A percentile compares a stretch with the other conserved stretches of the same genome.
phyloP scores from a whole-genome alignment of 2,797 vertebrate genomes.

The Pyrrhura leucotis region DNA sequence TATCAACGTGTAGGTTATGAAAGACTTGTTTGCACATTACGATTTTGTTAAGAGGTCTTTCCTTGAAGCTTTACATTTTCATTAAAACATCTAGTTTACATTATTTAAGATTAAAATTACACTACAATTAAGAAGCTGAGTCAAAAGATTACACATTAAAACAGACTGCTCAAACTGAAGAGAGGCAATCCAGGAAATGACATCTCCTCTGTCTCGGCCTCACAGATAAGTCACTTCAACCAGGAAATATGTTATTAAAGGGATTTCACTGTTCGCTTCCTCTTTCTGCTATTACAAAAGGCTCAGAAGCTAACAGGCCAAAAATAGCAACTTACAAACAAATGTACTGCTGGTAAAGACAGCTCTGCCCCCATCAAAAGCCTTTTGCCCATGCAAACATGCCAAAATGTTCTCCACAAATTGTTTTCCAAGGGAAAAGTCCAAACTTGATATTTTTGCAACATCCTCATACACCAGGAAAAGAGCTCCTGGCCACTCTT shows the following conservation, averaged over 20 bases:
- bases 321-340: slow-evolving; percentile 60
- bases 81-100: background rate
- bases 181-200: slow-evolving; percentile 85
- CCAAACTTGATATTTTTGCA: background rate
- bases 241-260: slow-evolving; percentile 80
- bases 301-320: slow-evolving; percentile 21
- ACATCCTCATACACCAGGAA: background rate
- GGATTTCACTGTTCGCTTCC: slow-evolving; percentile 83
- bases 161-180: slow-evolving; percentile 49
- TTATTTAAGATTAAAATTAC: background rate
- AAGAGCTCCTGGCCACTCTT: background rate
- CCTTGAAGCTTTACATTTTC: background rate
- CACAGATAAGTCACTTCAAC: slow-evolving; percentile 78
- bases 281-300: slow-evolving; percentile 64
- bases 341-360: background rate
- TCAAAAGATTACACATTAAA: background rate
- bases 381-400: background rate
- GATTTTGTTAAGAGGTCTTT: background rate
- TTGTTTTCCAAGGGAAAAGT: background rate
- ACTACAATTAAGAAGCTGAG: background rate
- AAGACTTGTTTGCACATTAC: background rate
- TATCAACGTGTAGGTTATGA: background rate
- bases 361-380: background rate
- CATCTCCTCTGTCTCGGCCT: slow-evolving; percentile 77
- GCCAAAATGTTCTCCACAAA: background rate